phyloP scores from a whole-genome alignment of 2,888 invertebrate species.

The Gandaritis pyraliata region DNA sequence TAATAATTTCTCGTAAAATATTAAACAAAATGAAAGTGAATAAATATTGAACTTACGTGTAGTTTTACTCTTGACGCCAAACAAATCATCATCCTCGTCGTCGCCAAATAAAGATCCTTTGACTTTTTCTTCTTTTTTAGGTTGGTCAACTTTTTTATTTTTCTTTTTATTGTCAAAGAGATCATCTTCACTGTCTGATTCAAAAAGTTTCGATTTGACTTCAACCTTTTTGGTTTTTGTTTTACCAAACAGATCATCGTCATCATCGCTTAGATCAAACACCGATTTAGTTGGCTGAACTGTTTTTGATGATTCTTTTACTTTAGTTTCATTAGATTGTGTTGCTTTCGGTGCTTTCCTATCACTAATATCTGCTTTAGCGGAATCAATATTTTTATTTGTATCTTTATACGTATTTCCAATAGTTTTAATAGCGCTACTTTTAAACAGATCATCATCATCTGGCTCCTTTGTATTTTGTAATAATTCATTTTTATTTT shows the following conservation, averaged over 20 bases:
- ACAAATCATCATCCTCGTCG: conserved; percentile 68
- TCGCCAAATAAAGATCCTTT: conserved; percentile 68
- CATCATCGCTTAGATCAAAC: conserved; percentile 67
- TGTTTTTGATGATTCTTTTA: conserved; percentile 10
- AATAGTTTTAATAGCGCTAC: conserved; percentile 12
- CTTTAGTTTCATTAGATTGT: not conserved
- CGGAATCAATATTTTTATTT: conserved; percentile 27
- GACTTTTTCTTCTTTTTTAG: conserved; percentile 38
- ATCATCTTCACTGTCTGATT: conserved; percentile 71
- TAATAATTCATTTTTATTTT: conserved; percentile 27
- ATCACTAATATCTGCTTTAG: conserved; percentile 1
- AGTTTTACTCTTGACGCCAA: conserved; percentile 57
- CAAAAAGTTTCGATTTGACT: conserved; percentile 55
- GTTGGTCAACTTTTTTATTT: not conserved
- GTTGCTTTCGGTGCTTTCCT: not conserved
- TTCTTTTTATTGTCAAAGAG: conserved; percentile 55
- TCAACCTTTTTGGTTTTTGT: conserved; percentile 46
- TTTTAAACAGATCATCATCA: conserved; percentile 33
- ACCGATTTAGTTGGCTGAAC: conserved; percentile 44
- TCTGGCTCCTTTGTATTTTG: conserved; percentile 31
- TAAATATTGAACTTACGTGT: not conserved
- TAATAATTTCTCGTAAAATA: too few species aligned
- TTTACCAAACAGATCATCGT: conserved; percentile 59
- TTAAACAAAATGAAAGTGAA: too few species aligned
- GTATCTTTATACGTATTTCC: conserved; percentile 43